Base-by-base conservation (phyloP, 2,113 vertebrate species). In the Felis chaus region DNA sequence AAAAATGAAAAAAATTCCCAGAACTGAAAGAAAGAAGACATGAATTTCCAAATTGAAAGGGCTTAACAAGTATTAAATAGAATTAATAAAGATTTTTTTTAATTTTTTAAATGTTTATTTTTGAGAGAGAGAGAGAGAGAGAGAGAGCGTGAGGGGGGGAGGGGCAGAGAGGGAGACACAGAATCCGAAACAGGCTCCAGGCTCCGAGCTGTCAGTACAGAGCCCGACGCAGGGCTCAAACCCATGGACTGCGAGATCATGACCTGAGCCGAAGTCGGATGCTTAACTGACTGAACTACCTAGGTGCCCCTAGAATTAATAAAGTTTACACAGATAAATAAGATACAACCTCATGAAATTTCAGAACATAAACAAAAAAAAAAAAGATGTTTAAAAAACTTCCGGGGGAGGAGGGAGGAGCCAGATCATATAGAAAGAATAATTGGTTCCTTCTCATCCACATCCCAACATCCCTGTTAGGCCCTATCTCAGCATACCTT, bases 161-260 rank as follows among this genome's bases (percentile, higher is more conserved):
- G 57, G 21, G 57, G 3, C 57, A 61, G 57, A 61, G 57, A 23
- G 21, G 21, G 21, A 61, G 21, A 9, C 57, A 61, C 21, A 61
- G 57, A 61, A 61, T 61, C 19, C 7, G 3, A 61, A 61, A 21
- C 57, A 61, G 57, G 57, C 57, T 61, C 21, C 57, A 61, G 57
- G 57, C 57, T 61, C 21, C 0, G 21, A 23, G 57, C 57, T 1
- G 57, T 61, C 57, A 4, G 57, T 2, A 9, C 57, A 61, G 57
- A 61, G 57, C 21, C 57, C 0, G 21, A 61, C 1, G 57, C 57
- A 0, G 21, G 57, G 57, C 57, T 61, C 57, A 1, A 23, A 61
- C 57, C 0, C 21, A 61, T 1, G 9, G 2, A 61, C 57, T 1
- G 2, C 0, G 57, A 61, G 57, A 23, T 23, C 57, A 61, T 25